Conservation (phyloP, 2,113 vertebrate species). For the Alexandromys fortis region DNA sequence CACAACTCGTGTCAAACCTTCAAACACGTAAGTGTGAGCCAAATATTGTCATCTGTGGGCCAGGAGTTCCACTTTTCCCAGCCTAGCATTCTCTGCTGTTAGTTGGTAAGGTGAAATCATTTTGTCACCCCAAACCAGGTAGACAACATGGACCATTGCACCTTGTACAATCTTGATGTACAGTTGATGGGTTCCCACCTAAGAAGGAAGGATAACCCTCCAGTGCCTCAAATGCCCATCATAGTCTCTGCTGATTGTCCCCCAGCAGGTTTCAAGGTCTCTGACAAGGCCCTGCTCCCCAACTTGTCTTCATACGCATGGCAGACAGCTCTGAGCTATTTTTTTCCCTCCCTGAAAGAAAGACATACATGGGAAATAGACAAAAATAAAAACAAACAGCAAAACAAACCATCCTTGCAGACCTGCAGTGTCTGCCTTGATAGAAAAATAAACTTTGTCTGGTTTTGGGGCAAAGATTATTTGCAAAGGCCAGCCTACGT, state of each 20-base stretch:
- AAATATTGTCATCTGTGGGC: conserved; percentile 77
- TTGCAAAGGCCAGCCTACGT: neutral
- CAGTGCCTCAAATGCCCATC: neutral
- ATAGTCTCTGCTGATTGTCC: neutral
- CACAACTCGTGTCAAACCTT: conserved; percentile 83
- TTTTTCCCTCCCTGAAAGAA: conserved; percentile 29
- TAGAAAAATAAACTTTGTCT: conserved; percentile 59
- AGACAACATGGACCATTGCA: neutral
- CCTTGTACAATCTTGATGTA: neutral
- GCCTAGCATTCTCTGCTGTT: conserved; percentile 66
- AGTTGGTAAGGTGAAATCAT: neutral
- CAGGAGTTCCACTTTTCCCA: conserved; percentile 70
- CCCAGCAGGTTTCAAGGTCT: neutral
- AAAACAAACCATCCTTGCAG: conserved; percentile 54
- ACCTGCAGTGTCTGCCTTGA: conserved; percentile 29
- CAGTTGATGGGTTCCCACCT: neutral
- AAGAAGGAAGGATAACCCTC: neutral
- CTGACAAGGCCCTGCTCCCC: neutral
- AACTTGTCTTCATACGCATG: conserved; percentile 30
- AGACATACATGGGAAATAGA: conserved; percentile 58
- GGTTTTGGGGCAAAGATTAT: neutral
- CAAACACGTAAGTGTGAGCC: conserved; percentile 78
- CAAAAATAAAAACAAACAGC: conserved; percentile 63
- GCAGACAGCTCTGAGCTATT: conserved; percentile 25
- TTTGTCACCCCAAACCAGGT: neutral